Evolutionary conservation across 1,140 invertebrate genomes (phyloP).

Genomic region (Rhagoletis pomonella): DNA sequence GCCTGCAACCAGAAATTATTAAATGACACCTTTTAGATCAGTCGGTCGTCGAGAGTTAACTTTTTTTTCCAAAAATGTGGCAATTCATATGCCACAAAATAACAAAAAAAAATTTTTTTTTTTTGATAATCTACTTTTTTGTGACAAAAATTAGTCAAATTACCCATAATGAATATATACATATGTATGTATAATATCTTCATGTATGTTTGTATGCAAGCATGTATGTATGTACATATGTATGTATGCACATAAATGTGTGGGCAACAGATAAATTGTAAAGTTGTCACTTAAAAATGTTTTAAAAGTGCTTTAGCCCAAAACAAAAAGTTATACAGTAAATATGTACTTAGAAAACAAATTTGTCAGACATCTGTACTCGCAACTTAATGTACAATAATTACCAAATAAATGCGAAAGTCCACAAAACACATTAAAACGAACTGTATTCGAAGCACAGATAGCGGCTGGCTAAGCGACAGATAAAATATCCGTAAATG

Average conservation of each 20-base stretch:
- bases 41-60: too few species aligned
- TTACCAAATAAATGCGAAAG: not conserved
- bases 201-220: not conserved
- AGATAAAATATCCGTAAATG: conserved; percentile 19
- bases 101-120: too few species aligned
- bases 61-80: too few species aligned
- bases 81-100: too few species aligned
- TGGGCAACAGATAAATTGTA: conserved; percentile 33
- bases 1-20: too few species aligned
- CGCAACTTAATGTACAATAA: not conserved
- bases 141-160: too few species aligned
- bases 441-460: not conserved
- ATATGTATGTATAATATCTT: not conserved
- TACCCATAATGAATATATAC: not conserved
- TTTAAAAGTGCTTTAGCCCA: not conserved
- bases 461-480: not conserved
- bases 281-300: conserved; percentile 22
- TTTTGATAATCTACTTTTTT: too few species aligned
- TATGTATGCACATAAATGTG: not conserved
- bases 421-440: not conserved
- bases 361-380: conserved; percentile 8
- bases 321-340: not conserved
- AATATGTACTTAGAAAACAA: not conserved
- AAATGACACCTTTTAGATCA: too few species aligned
- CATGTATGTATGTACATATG: not conserved